These are phyloP conservation scores for Echinarachnius parma DNA, from an alignment of 53 echinoderm and acorn worm species.

Conservation along the genomic window DNA sequence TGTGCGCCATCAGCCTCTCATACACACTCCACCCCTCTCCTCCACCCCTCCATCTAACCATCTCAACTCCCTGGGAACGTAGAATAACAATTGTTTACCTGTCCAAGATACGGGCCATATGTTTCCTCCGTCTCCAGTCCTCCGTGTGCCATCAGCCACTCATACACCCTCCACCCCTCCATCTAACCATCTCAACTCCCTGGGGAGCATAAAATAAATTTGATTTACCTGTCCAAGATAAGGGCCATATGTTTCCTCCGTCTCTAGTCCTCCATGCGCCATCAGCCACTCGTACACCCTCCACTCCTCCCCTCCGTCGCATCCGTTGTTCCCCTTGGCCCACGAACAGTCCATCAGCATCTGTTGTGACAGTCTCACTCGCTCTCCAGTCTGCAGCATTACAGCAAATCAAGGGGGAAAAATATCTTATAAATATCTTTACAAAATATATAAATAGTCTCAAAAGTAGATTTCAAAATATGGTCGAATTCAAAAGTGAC, in stretches of 20 bases:
- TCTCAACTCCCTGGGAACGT: too few relatives aligned
- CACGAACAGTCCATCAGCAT: conserved; percentile 96
- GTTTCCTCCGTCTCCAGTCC: conserved; percentile 66
- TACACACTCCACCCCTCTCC: too few relatives aligned
- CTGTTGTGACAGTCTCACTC: conserved; percentile 90
- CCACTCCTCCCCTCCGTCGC: conserved; percentile 94
- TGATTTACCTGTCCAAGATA: conserved; percentile 95
- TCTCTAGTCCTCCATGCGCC: conserved; percentile 64
- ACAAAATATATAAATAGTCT: too few relatives aligned
- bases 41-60: background rate
- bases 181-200: background rate
- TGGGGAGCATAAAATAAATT: too few relatives aligned
- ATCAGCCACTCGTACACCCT: conserved; percentile 71
- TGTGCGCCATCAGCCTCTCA: too few relatives aligned
- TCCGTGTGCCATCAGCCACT: conserved; percentile 56
- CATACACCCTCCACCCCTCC: conserved; percentile 58
- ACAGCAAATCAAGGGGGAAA: too few relatives aligned
- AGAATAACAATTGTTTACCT: too few relatives aligned
- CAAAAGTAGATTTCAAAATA: too few relatives aligned
- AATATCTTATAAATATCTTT: too few relatives aligned
- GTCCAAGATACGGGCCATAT: conserved; percentile 77
- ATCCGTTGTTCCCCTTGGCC: conserved; percentile 85
- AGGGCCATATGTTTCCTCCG: conserved; percentile 79
- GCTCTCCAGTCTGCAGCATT: conserved; percentile 68
- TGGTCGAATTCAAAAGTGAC: too few relatives aligned